These are phyloP conservation scores for Cephus spinipes DNA, from an alignment of 2,888 invertebrate species.

Conservation along the genomic window DNA sequence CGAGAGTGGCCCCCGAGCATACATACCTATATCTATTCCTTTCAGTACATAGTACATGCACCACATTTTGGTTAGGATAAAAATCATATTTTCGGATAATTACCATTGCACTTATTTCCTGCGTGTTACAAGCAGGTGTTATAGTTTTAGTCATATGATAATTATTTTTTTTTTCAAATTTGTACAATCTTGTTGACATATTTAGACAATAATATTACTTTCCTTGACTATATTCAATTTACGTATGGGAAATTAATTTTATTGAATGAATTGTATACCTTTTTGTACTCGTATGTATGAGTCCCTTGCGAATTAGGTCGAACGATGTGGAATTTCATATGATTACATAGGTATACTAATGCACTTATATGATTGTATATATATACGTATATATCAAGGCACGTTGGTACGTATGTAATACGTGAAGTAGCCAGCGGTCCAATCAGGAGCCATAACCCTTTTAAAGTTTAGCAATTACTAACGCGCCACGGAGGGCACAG, in stretches of 20 bases:
- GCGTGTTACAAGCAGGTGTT: background rate
- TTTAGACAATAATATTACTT: background rate
- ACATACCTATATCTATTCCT: background rate
- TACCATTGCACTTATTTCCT: background rate
- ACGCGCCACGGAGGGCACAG: constrained; percentile 12
- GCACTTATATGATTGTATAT: background rate
- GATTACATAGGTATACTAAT: background rate
- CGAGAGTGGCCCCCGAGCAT: constrained; percentile 1
- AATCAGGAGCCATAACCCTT: constrained; percentile 14
- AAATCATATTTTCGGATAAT: background rate
- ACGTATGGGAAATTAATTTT: background rate
- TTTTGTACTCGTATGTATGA: too few relatives aligned
- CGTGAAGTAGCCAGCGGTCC: background rate
- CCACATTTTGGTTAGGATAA: background rate
- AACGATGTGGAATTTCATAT: background rate
- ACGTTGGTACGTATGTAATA: background rate
- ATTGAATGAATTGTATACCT: too few relatives aligned
- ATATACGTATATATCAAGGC: background rate
- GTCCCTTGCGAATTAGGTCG: background rate
- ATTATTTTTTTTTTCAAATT: background rate
- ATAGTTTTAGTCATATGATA: background rate
- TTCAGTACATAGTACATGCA: background rate
- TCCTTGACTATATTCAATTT: background rate
- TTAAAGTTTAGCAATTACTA: constrained; percentile 32
- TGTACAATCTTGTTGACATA: background rate